Evolutionary conservation across 2,888 invertebrate genomes (phyloP), one percentile per base, ranked within the genome.

Genomic region (Neoitamus cyanurus): DNA sequence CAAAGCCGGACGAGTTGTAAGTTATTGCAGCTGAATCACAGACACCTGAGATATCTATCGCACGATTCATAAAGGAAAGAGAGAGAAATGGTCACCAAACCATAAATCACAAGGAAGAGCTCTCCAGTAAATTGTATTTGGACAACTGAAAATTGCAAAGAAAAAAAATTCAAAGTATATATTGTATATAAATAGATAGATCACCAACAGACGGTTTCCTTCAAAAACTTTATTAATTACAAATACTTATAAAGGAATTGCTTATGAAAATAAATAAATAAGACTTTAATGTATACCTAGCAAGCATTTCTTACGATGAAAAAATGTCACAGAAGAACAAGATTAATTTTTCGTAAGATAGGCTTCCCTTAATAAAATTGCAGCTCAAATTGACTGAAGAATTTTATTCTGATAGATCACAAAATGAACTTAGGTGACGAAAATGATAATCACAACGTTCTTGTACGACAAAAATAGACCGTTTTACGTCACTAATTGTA

Each of bases 211-310:
- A 42, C n/a, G 3, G 0, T 77, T 77, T 30, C 30, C 20, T 77
- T 77, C 37, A 77, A 77, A 77, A 77, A 25, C 28, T 77, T 77
- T 77, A 77, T 77, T 42, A 25, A 42, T 77, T 77, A 77, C 77
- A 77, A 77, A 77, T 77, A 42, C 77, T 77, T 77, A 77, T 42
- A 46, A 77, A 34, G 37, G n/a, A 77, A 46, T 77, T 31, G 5
- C 77, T 77, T 46, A 42, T 42, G 25, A 77, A 77, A 77, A 77
- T 46, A 46, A 77, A 46, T 28, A 58, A 58, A 58, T 58, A 58
- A 58, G 58, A 58, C 9, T 58, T 58, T 58, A 58, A 58, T 58
- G 15, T 58, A 15, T 58, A 58, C 58, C 58, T 58, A 58, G 58
- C 9, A 58, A 58, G 25, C 25, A 58, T 58, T 42, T 58, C 58